Percentiles rank a stretch among this genome's conserved stretches.
Evolutionary conservation across 2,888 invertebrate genomes (phyloP).

Genomic region (Meiosimyza decipiens): DNA sequence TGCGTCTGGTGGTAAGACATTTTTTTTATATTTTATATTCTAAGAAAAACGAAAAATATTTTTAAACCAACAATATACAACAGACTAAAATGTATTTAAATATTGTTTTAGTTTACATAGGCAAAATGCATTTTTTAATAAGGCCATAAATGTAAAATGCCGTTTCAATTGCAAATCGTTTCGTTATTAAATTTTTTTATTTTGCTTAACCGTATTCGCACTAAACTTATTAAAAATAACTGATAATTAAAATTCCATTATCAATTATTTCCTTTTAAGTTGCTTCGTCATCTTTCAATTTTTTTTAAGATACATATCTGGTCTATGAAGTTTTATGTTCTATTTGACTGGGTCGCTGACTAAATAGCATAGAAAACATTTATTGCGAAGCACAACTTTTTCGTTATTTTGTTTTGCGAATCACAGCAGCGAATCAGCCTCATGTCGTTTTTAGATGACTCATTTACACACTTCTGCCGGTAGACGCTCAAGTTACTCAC

Average conservation of each 20-base stretch:
- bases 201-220: neutral
- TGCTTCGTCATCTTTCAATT: constrained; percentile 9
- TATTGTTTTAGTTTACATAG: no score
- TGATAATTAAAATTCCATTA: constrained; percentile 10
- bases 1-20: constrained; percentile 89
- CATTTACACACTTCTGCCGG: constrained; percentile 5
- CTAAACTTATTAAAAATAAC: neutral
- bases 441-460: constrained; percentile 1
- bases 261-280: neutral
- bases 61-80: no score
- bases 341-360: neutral
- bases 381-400: neutral
- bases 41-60: no score
- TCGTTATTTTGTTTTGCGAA: constrained; percentile 3
- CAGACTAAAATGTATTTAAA: no score
- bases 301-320: neutral
- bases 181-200: neutral
- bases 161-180: no score
- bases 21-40: no score
- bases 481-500: constrained; percentile 10
- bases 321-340: constrained; percentile 1
- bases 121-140: no score
- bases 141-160: no score
- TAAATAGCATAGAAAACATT: constrained; percentile 5
- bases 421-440: constrained; percentile 7